Conservation (phyloP, 2,888 invertebrate species). For the Scaptomyza flava region DNA sequence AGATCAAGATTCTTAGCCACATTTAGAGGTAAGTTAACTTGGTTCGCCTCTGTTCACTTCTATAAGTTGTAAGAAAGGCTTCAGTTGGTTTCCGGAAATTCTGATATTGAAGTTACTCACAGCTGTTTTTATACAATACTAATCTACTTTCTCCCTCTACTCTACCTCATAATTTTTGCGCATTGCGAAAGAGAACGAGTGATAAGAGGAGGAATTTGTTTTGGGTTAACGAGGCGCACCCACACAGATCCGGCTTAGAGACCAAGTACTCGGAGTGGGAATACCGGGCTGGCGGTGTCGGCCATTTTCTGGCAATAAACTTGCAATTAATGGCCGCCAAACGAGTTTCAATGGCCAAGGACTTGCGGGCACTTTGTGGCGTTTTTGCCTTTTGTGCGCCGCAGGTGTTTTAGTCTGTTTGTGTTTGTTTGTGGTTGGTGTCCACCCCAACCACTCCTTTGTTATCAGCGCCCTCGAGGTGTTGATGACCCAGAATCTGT, state of each 20-base stretch:
- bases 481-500: conserved; percentile 28
- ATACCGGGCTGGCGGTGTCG: conserved; percentile 11
- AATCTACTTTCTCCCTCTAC: conserved; percentile 28
- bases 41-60: neutral
- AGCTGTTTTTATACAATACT: conserved; percentile 10
- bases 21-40: neutral
- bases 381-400: conserved; percentile 33
- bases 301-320: conserved; percentile 71
- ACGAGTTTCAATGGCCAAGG: conserved; percentile 55
- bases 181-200: conserved; percentile 32
- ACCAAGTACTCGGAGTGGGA: neutral
- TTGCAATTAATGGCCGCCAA: conserved; percentile 66
- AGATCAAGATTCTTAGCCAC: neutral
- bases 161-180: conserved; percentile 59
- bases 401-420: conserved; percentile 43
- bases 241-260: conserved; percentile 12
- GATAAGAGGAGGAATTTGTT: conserved; percentile 12
- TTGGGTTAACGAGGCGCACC: conserved; percentile 1
- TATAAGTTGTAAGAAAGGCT: neutral
- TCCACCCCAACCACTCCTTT: no score
- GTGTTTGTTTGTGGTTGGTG: conserved; percentile 9
- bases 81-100: conserved; percentile 6
- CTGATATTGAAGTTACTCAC: conserved; percentile 32
- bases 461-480: conserved; percentile 10
- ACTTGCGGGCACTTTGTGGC: conserved; percentile 39